Evolutionary conservation across 1,140 invertebrate genomes (phyloP).

Genomic region (Drosophila pseudoananassae): DNA sequence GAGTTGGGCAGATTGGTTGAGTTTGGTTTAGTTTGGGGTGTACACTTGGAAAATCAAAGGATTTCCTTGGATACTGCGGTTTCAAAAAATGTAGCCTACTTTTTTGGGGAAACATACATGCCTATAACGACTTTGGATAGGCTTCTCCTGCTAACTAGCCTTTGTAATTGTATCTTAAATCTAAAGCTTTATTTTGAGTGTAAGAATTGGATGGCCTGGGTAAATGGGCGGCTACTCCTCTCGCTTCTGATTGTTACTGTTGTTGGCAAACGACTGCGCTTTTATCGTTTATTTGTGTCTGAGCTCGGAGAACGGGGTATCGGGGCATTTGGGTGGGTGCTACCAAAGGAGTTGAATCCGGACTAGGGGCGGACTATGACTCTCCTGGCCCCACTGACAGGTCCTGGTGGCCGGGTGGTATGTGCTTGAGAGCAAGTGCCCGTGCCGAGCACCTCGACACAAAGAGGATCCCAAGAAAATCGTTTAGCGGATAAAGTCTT

Average conservation of each 20-base stretch:
- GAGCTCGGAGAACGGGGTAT: constrained; percentile 24
- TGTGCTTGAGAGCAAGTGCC: constrained; percentile 50
- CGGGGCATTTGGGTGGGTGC: not conserved
- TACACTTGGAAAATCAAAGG: not conserved
- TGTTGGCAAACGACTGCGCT: constrained; percentile 76
- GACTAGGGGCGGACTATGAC: not conserved
- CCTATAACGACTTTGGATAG: too few relatives aligned
- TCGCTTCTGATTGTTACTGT: constrained; percentile 80
- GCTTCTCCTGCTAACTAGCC: too few relatives aligned
- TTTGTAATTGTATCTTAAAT: not conserved
- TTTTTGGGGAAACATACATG: too few relatives aligned
- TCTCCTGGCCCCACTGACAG: not conserved
- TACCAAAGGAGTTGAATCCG: constrained; percentile 18
- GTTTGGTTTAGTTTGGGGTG: constrained; percentile 8
- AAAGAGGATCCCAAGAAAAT: constrained; percentile 50
- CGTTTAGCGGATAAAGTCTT: constrained; percentile 51
- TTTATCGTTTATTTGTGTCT: constrained; percentile 80
- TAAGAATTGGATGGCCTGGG: not conserved
- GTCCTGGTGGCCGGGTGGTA: constrained; percentile 6
- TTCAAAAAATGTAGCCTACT: too few relatives aligned
- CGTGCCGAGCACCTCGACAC: constrained; percentile 40
- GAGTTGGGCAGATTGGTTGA: constrained; percentile 3
- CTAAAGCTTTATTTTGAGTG: not conserved
- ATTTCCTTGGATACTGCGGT: not conserved
- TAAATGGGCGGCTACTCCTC: constrained; percentile 25